A percentile compares a stretch with the other conserved stretches of the same genome.
These are phyloP conservation scores for Cydia splendana DNA, from an alignment of 1,140 invertebrate genomes.

Conservation along the genomic window DNA sequence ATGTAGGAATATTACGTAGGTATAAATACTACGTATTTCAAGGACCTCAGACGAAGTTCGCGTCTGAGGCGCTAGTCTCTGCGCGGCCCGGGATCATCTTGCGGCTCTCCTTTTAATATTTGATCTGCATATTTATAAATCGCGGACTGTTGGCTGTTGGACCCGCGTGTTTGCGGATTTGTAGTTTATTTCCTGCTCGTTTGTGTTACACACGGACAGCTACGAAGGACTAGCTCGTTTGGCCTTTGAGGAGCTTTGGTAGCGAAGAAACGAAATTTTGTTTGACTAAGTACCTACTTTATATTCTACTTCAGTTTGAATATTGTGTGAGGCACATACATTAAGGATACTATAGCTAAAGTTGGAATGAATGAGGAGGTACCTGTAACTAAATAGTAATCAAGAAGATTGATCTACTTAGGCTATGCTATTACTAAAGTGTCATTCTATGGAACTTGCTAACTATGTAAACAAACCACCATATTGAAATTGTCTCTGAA, in stretches of 20 bases:
- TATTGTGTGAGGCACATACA: not conserved
- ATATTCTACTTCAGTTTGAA: not conserved
- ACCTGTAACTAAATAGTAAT: too few relatives aligned
- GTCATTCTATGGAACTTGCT: too few relatives aligned
- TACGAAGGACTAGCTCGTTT: constrained; percentile 2
- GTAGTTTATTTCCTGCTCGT: constrained; percentile 55
- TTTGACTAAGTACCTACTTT: not conserved
- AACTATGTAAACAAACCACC: too few relatives aligned
- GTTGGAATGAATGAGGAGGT: too few relatives aligned
- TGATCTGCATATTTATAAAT: constrained; percentile 71
- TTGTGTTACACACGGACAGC: not conserved
- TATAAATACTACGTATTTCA: too few relatives aligned
- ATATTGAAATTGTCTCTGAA: too few relatives aligned
- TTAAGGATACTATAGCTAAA: not conserved
- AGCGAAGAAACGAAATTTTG: not conserved
- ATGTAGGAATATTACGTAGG: too few relatives aligned
- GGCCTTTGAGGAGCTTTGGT: not conserved
- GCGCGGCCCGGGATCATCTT: constrained; percentile 47
- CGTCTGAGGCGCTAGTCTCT: not conserved
- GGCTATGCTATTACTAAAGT: too few relatives aligned
- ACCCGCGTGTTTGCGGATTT: constrained; percentile 50
- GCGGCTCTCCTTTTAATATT: constrained; percentile 64
- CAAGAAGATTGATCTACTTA: too few relatives aligned
- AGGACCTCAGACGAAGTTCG: not conserved
- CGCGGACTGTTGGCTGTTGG: constrained; percentile 35